Percentiles rank a stretch among this genome's conserved stretches.
phyloP scores from a whole-genome alignment of 1,140 invertebrate species.

The Matsumurasca onukii region DNA sequence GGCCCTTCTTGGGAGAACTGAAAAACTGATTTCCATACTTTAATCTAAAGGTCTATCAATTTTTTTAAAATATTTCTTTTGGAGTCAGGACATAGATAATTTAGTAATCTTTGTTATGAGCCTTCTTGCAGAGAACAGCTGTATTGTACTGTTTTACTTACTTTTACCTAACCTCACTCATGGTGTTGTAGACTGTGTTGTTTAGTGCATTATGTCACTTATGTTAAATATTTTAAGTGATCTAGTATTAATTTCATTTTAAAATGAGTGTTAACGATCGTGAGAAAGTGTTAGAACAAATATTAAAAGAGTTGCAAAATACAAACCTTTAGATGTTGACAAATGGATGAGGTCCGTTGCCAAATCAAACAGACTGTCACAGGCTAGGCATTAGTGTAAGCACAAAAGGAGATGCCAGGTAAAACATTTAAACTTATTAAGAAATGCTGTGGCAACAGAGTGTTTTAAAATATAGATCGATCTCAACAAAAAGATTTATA shows the following conservation, averaged over 20 bases:
- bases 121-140: slow-evolving; percentile 21
- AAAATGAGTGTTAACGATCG: background rate
- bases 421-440: slow-evolving; percentile 9
- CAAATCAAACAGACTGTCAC: background rate
- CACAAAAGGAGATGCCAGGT: slow-evolving; percentile 3
- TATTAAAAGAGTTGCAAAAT: slow-evolving; percentile 10
- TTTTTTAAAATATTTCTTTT: background rate
- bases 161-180: background rate
- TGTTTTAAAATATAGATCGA: background rate
- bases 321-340: slow-evolving; percentile 2
- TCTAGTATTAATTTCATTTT: background rate
- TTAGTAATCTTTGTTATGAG: background rate
- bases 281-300: slow-evolving; percentile 1
- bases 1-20: background rate
- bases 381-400: background rate
- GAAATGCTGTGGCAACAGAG: slow-evolving; percentile 5
- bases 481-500: slow-evolving; percentile 10
- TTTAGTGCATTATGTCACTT: background rate
- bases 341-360: slow-evolving; percentile 3
- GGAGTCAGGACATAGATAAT: background rate
- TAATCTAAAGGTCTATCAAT: background rate
- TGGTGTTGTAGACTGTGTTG: background rate
- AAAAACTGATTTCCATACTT: background rate
- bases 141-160: background rate
- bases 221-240: background rate